Percentiles rank a stretch among this genome's conserved stretches.
Evolutionary conservation across 2,113 vertebrate genomes (phyloP).

Genomic region (Xerus inauris): DNA sequence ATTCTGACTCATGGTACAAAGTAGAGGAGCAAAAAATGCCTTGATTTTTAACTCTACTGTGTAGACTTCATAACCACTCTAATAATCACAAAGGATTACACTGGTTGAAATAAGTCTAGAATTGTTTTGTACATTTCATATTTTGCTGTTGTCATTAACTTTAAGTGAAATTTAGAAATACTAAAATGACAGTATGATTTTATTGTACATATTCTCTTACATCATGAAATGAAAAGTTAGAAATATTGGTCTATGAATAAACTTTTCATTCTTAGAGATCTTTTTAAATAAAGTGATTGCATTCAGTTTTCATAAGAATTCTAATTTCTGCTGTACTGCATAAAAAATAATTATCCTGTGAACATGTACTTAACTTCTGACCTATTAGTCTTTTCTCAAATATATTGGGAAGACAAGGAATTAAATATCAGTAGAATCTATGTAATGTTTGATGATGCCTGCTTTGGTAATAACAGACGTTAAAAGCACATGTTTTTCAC

Average conservation of each 20-base stretch:
- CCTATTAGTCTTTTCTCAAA: background rate
- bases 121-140: background rate
- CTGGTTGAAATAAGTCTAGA: background rate
- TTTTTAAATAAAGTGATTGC: background rate
- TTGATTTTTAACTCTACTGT: background rate
- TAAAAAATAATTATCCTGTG: background rate
- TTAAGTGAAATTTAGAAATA: slow-evolving; percentile 13
- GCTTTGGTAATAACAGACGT: background rate
- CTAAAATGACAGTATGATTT: background rate
- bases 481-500: background rate
- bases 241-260: background rate
- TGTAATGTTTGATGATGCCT: background rate
- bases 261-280: background rate
- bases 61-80: background rate
- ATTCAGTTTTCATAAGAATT: background rate
- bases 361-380: background rate
- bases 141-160: slow-evolving; percentile 22
- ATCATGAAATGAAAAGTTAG: slow-evolving; percentile 3
- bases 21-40: background rate
- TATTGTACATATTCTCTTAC: background rate
- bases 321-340: background rate
- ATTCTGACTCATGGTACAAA: background rate
- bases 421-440: background rate
- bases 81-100: background rate
- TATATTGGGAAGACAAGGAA: background rate